These are phyloP conservation scores for Neotoxoptera formosana DNA, from an alignment of 1,140 invertebrate genomes.

Conservation along the genomic window DNA sequence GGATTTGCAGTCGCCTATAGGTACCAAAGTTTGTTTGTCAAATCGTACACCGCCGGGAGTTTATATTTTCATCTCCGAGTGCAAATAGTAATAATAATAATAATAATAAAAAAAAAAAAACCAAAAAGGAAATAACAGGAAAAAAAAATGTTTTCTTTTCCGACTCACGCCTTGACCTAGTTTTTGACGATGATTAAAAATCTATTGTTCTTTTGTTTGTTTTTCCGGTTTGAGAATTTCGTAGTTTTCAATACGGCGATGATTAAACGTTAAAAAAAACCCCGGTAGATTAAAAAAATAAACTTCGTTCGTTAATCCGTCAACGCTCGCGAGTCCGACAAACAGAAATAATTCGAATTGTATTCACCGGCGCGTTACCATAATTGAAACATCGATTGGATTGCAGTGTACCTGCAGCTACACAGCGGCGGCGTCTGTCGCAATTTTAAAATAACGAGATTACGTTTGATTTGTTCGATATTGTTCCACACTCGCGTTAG, in stretches of 20 bases:
- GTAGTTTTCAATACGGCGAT: constrained; percentile 21
- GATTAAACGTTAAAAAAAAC: constrained; percentile 41
- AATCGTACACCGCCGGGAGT: background rate
- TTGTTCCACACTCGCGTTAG: background rate
- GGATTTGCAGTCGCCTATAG: background rate
- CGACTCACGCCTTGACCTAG: background rate
- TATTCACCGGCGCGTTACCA: background rate
- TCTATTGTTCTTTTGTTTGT: constrained; percentile 55
- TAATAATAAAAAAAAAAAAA: background rate
- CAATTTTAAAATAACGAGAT: background rate
- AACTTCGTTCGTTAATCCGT: background rate
- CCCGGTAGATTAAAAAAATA: constrained; percentile 6
- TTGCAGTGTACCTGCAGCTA: background rate
- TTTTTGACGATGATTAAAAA: constrained; percentile 52
- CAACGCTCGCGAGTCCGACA: background rate
- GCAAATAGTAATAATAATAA: constrained; percentile 24
- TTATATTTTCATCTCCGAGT: constrained; percentile 21
- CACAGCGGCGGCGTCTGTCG: background rate
- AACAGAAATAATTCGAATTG: constrained; percentile 20
- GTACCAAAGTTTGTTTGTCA: constrained; percentile 18
- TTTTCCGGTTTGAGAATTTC: constrained; percentile 15
- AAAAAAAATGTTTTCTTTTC: constrained; percentile 25
- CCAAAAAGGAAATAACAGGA: background rate
- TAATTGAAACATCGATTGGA: constrained; percentile 30
- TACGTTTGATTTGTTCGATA: background rate